Conservation (phyloP, 2,888 invertebrate species). For the Crocallis elinguaria region DNA sequence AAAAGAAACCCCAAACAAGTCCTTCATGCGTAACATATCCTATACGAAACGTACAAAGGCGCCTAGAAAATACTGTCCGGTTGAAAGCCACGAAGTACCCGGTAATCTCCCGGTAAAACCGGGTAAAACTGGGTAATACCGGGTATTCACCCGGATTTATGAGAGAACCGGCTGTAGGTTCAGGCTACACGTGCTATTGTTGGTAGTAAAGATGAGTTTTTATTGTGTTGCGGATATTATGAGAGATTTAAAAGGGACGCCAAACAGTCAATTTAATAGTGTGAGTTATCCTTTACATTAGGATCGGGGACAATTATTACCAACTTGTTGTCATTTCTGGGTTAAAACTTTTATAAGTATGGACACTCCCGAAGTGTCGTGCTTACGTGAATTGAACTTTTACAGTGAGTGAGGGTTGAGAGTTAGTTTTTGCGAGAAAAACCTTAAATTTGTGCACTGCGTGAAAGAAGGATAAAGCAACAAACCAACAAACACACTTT, state of each 20-base stretch:
- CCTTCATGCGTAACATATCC: not conserved
- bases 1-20: constrained; percentile 1
- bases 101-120: constrained; percentile 62
- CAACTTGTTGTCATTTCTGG: no score
- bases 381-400: no score
- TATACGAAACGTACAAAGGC: constrained; percentile 13
- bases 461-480: no score
- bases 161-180: constrained; percentile 21
- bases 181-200: constrained; percentile 10
- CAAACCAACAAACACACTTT: no score
- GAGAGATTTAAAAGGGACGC: constrained; percentile 1
- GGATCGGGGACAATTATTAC: no score
- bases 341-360: no score
- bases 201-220: constrained; percentile 16
- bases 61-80: constrained; percentile 62
- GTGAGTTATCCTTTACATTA: no score
- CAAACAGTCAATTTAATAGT: no score
- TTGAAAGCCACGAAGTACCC: constrained; percentile 68
- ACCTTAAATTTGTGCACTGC: no score
- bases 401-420: no score
- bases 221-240: constrained; percentile 9
- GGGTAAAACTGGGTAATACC: constrained; percentile 40
- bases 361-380: no score
- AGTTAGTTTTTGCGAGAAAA: no score
- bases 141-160: constrained; percentile 33